Conservation (phyloP, 1,140 invertebrate species). For the Nephila pilipes region DNA sequence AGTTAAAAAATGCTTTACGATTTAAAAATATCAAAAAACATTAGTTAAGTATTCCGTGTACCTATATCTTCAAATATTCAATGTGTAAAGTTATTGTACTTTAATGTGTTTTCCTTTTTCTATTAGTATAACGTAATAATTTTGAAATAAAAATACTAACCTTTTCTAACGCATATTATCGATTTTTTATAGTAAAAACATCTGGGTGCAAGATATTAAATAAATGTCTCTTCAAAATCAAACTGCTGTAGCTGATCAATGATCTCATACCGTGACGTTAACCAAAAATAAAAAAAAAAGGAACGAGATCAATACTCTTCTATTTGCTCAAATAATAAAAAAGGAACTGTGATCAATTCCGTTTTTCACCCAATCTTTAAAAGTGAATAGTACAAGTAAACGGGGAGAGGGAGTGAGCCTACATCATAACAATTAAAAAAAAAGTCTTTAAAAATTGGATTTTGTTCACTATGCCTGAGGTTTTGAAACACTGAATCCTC, state of each 20-base stretch:
- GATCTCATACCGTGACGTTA: neutral
- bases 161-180: neutral
- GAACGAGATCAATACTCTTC: neutral
- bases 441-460: neutral
- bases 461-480: neutral
- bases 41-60: too few relatives aligned
- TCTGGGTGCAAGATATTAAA: neutral
- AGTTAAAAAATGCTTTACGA: too few relatives aligned
- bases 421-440: neutral
- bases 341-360: neutral
- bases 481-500: conserved; percentile 8
- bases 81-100: too few relatives aligned
- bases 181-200: neutral
- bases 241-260: neutral
- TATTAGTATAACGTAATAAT: too few relatives aligned
- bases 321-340: neutral
- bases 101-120: too few relatives aligned
- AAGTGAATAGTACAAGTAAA: neutral
- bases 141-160: too few relatives aligned
- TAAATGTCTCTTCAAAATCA: neutral
- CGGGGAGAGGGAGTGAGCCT: neutral
- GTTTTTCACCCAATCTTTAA: conserved; percentile 1
- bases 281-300: neutral
- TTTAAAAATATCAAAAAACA: too few relatives aligned
- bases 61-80: too few relatives aligned